Conservation (phyloP, 2,888 invertebrate species). For the Oxystoma pomonae region DNA sequence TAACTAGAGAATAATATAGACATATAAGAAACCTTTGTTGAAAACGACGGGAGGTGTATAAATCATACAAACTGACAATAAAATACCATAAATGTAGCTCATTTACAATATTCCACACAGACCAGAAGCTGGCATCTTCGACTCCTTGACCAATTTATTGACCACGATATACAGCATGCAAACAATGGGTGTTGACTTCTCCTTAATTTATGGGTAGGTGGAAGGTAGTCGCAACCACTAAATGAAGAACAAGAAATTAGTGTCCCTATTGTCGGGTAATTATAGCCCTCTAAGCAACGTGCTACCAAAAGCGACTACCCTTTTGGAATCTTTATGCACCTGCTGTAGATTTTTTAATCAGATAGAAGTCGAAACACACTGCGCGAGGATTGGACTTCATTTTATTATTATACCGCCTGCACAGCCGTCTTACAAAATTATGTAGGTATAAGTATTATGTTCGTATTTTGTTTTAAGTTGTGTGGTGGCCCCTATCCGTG, state of each 20-base stretch:
- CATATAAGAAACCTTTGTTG: neutral
- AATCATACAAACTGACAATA: neutral
- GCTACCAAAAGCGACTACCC: constrained; percentile 4
- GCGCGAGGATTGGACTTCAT: neutral
- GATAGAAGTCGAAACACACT: neutral
- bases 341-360: neutral
- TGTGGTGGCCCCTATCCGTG: no score
- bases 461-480: no score
- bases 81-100: neutral
- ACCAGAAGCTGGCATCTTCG: neutral
- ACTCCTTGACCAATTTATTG: neutral
- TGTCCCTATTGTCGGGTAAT: neutral
- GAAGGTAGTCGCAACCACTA: neutral
- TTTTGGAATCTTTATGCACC: neutral
- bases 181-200: neutral
- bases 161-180: neutral
- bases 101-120: neutral
- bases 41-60: neutral
- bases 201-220: neutral
- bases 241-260: neutral
- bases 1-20: neutral
- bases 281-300: neutral
- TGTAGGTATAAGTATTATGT: no score
- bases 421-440: neutral
- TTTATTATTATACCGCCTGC: neutral